A percentile compares a stretch with the other conserved stretches of the same genome.
Conservation (phyloP, 1,140 invertebrate species). For the Phocides pigmalion region DNA sequence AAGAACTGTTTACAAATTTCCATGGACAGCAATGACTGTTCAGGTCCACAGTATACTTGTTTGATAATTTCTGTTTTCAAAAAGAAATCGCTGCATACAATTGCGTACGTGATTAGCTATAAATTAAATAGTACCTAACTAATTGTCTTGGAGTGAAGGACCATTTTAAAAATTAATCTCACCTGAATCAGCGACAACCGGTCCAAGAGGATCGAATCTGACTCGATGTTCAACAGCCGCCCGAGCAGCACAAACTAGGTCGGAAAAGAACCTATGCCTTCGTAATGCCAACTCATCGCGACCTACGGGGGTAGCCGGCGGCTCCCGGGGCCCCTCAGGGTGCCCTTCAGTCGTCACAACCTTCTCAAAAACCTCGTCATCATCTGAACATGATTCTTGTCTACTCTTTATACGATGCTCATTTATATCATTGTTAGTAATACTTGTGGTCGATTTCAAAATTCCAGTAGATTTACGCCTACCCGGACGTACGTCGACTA, state of each 20-base stretch:
- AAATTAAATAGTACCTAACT: no score
- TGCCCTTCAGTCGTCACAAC: conserved; percentile 19
- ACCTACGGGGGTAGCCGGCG: conserved; percentile 89
- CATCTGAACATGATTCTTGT: conserved; percentile 65
- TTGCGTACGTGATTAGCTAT: no score
- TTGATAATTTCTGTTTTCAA: no score
- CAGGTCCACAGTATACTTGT: no score
- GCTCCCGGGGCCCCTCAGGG: conserved; percentile 84
- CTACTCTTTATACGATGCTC: conserved; percentile 51
- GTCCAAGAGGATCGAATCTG: conserved; percentile 89
- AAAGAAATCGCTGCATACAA: no score
- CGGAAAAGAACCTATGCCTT: conserved; percentile 90
- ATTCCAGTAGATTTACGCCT: conserved; percentile 80
- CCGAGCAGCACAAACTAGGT: conserved; percentile 88
- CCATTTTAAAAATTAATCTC: conserved; percentile 24
- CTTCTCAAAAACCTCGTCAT: conserved; percentile 79
- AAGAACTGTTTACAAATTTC: no score
- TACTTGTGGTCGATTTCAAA: conserved; percentile 76
- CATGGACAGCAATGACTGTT: no score
- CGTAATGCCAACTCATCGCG: conserved; percentile 90
- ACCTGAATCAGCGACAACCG: conserved; percentile 86
- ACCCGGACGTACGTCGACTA: conserved; percentile 62
- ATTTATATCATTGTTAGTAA: conserved; percentile 55
- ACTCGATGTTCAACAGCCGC: conserved; percentile 89
- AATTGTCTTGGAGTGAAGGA: conserved; percentile 33